Base-by-base conservation (phyloP, 2,113 vertebrate genomes). In the Charina bottae region DNA sequence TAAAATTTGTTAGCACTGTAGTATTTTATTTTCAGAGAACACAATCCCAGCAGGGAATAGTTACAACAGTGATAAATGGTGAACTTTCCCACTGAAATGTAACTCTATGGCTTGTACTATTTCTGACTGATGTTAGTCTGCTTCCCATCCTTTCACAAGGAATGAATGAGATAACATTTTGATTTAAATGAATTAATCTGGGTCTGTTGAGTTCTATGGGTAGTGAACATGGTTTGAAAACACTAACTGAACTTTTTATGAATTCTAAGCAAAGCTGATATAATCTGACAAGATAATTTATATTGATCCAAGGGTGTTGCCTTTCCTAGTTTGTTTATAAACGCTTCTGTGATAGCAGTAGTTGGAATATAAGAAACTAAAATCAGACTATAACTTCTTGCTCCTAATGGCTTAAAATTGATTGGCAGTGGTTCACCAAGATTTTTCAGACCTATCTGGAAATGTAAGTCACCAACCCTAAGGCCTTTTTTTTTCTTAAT, bases 111-210 rank as follows among this genome's bases (percentile, higher is more conserved):
- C 64, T 68, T 92, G 11, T 42, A 3, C 55, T 88, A 9, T 37
- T 9, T 28, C 72, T 60, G 56, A 26, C 15, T 33, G 46, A 64
- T 42, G 33, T 83, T 92, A 89, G 13, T 37, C 28, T n/a, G 46
- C 1, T 88, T 56, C 59, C 78, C n/a, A 60, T 19, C 91, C 53
- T 33, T 93, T 68, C 33, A 13, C 54, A 28, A 85, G 68, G 55
- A 62, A 93, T 89, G 54, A 93, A 49, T 12, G 60, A 68, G 90
- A 72, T 88, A 85, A 62, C 83, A 93, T 62, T 89, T 9, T 37
- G 11, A 60, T 17, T 59, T 0, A 85, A 64, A 24, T 83, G 21
- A 78, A 88, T 90, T 24, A 15, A 10, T 87, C 54, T 56, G 24
- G 11, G 4, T 87, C 78, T 68, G 87, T 53, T 87, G 87, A 2